A percentile compares a stretch with the other conserved stretches of the same genome.
Conservation (phyloP, 2,888 invertebrate genomes). For the Cantharis rufa region DNA sequence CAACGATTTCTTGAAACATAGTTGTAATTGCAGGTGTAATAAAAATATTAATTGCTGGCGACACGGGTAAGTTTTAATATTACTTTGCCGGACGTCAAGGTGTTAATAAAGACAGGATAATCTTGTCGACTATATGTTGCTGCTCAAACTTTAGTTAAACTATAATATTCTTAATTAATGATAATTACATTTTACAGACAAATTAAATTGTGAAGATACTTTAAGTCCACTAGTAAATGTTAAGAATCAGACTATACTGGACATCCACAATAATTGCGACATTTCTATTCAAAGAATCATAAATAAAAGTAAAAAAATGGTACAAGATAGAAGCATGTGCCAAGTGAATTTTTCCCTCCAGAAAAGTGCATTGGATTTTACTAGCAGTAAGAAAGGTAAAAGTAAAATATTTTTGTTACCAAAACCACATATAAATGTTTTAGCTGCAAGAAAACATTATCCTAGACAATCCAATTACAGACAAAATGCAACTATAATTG, state of each 20-base stretch:
- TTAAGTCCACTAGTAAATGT: not conserved
- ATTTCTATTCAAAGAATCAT: slow-evolving; percentile 40
- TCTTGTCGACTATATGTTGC: no score
- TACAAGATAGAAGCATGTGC: slow-evolving; percentile 47
- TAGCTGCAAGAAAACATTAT: not conserved
- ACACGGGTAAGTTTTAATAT: no score
- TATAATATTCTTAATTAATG: no score
- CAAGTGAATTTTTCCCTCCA: not conserved
- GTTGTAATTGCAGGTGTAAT: no score
- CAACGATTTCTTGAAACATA: no score
- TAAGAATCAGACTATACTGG: not conserved
- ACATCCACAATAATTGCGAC: not conserved
- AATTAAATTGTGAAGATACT: not conserved
- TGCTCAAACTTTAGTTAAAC: no score
- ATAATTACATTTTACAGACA: not conserved
- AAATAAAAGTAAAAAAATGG: slow-evolving; percentile 43
- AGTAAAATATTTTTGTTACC: not conserved
- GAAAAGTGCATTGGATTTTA: not conserved
- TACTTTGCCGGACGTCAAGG: no score
- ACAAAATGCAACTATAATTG: not conserved
- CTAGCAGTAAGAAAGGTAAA: not conserved
- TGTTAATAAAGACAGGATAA: no score
- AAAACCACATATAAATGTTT: not conserved
- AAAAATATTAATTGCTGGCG: no score
- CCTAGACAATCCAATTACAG: not conserved